phyloP scores from a whole-genome alignment of 2,888 invertebrate species.

The Cinara cedri region DNA sequence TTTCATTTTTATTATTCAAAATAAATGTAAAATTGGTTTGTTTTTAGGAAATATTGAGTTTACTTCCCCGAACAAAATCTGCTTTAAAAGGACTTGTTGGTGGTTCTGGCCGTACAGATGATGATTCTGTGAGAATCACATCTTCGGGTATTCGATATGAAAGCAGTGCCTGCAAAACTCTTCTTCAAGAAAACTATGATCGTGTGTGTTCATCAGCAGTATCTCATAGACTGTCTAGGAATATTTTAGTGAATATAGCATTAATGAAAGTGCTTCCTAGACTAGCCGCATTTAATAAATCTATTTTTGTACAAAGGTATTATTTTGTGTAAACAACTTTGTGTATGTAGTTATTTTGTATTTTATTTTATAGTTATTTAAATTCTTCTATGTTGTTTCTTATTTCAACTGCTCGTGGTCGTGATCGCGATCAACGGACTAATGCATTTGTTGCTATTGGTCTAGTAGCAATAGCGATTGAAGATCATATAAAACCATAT shows the following conservation, averaged over 20 bases:
- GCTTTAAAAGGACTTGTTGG: slow-evolving; percentile 63
- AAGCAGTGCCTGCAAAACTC: slow-evolving; percentile 82
- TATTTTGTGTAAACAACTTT: neutral
- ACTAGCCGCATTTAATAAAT: slow-evolving; percentile 89
- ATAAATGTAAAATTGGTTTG: neutral
- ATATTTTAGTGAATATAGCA: slow-evolving; percentile 83
- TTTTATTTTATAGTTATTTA: slow-evolving; percentile 67
- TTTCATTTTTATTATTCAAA: no score
- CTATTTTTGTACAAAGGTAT: slow-evolving; percentile 74
- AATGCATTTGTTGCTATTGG: slow-evolving; percentile 90
- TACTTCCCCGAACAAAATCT: slow-evolving; percentile 69
- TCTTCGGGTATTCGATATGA: slow-evolving; percentile 59
- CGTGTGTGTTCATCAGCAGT: slow-evolving; percentile 80
- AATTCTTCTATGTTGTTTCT: slow-evolving; percentile 79
- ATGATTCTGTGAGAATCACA: slow-evolving; percentile 42
- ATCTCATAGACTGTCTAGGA: slow-evolving; percentile 76
- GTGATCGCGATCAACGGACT: slow-evolving; percentile 80
- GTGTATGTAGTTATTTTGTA: neutral
- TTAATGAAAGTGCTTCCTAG: slow-evolving; percentile 87
- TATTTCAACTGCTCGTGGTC: slow-evolving; percentile 75
- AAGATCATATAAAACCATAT: slow-evolving; percentile 78
- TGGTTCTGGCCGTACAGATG: slow-evolving; percentile 49
- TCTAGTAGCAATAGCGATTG: slow-evolving; percentile 86
- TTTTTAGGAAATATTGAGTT: slow-evolving; percentile 60
- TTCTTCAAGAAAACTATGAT: slow-evolving; percentile 83